Base-by-base conservation (phyloP, 2,888 invertebrate species). In the Cryptophagus acutangulus region DNA sequence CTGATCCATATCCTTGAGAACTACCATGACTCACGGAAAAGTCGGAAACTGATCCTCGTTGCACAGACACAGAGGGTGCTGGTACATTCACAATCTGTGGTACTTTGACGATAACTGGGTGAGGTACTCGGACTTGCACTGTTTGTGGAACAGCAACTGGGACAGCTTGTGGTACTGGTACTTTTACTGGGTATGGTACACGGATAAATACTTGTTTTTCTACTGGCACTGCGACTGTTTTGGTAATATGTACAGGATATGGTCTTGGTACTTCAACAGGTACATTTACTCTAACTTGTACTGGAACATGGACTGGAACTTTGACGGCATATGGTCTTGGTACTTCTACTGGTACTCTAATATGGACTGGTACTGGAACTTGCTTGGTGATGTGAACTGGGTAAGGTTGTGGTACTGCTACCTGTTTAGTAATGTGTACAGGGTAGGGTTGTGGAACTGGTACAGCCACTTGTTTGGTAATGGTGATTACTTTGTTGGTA, bases 361-460 rank as follows among this genome's bases (percentile, higher is more conserved):
- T 55, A 33, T 47, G 43, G 17, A 55, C 52, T 30, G 51, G 51
- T 1, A 55, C 54, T 44, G 54, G 54, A 14, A 57, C 49, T n/a
- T 56, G 54, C 39, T 42, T 57, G 29, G 52, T 43, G 9, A 62
- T 58, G 15, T 42, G 47, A 2, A 63, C 62, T 8, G 62, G 56
- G 47, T 63, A 59, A 26, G 64, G 65, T 44, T 64, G 59, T 12
- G 65, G 60, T 17, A 65, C 60, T 20, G 54, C 53, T 3, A 64
- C 59, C 6, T 52, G 55, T 45, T 55, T 60, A 20, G 54, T 55
- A 5, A 62, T 55, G 25, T 49, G 46, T 10, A 67, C 65, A 33
- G 63, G 61, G 45, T 63, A 62, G 3, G 65, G 64, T 45, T 64
- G 58, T 14, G 65, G 59, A 36, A 66, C 63, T 16, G 55, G 48